phyloP scores from a whole-genome alignment of 2,797 vertebrate genomes.

The Bradypodion ventrale region DNA sequence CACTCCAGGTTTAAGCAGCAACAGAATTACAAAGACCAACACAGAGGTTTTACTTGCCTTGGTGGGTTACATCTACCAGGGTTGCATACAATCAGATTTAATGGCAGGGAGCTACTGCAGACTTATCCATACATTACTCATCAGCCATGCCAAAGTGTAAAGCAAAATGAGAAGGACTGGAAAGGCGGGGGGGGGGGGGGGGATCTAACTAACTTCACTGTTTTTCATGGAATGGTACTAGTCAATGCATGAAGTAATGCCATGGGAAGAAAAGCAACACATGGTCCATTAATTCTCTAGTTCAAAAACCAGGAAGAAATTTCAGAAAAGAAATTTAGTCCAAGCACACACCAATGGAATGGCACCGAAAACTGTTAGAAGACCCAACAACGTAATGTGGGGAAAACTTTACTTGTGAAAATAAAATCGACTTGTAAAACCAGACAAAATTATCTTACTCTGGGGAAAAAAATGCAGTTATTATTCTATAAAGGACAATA shows the following conservation, averaged over 20 bases:
- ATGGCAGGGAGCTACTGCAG: not conserved
- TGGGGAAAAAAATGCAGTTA: not conserved
- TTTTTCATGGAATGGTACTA: not conserved
- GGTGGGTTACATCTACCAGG: not conserved
- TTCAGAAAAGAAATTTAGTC: not conserved
- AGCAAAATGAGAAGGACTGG: not conserved
- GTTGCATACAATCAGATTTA: not conserved
- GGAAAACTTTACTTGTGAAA: not conserved
- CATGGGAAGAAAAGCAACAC: not conserved
- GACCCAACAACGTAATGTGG: not conserved
- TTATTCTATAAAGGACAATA: not conserved
- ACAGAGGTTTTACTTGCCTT: not conserved
- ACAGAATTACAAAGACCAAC: slow-evolving; percentile 13
- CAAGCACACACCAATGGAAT: not conserved
- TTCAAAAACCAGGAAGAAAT: not conserved
- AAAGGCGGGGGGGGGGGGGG: no score
- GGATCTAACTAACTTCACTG: not conserved
- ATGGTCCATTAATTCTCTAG: not conserved
- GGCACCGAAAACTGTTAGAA: not conserved
- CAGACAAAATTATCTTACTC: not conserved
- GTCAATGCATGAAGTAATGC: not conserved
- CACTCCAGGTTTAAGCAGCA: not conserved
- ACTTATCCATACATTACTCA: not conserved
- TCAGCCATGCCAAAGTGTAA: not conserved
- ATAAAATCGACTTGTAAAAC: not conserved